phyloP scores from a whole-genome alignment of 2,797 vertebrate genomes.

The Gallinago solitaria region DNA sequence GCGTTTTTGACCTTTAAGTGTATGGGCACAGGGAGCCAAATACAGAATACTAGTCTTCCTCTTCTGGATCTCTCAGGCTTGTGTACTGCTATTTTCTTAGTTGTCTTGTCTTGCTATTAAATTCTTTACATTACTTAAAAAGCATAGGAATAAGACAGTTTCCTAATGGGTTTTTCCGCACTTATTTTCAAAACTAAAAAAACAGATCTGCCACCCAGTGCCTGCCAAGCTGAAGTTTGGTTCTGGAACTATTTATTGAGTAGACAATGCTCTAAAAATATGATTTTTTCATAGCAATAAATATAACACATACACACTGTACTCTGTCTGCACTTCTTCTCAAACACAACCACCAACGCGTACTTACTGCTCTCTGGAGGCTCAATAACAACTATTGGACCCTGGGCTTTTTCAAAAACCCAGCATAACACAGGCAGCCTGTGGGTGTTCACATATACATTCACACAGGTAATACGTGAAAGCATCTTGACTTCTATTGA shows the following conservation, averaged over 20 bases:
- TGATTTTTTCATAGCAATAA: not conserved
- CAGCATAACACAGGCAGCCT: not conserved
- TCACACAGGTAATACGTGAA: not conserved
- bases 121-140: not conserved
- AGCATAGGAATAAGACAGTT: not conserved
- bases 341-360: not conserved
- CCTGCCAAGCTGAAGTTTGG: conserved; percentile 49
- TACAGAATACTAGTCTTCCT: not conserved
- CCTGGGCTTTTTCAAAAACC: not conserved
- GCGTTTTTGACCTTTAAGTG: not conserved
- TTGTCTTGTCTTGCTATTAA: not conserved
- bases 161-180: not conserved
- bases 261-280: conserved; percentile 23
- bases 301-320: not conserved
- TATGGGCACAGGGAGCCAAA: not conserved
- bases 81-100: not conserved
- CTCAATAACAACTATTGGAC: not conserved
- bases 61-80: not conserved
- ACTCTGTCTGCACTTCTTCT: not conserved
- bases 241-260: conserved; percentile 21
- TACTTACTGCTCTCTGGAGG: not conserved
- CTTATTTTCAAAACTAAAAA: conserved; percentile 47
- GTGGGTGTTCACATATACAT: not conserved
- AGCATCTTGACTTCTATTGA: not conserved
- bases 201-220: conserved; percentile 27